Percentiles rank a stretch among this genome's conserved stretches.
These are phyloP conservation scores for Malacoctenus gilli DNA, from an alignment of 2,797 vertebrate genomes.

Conservation along the genomic window DNA sequence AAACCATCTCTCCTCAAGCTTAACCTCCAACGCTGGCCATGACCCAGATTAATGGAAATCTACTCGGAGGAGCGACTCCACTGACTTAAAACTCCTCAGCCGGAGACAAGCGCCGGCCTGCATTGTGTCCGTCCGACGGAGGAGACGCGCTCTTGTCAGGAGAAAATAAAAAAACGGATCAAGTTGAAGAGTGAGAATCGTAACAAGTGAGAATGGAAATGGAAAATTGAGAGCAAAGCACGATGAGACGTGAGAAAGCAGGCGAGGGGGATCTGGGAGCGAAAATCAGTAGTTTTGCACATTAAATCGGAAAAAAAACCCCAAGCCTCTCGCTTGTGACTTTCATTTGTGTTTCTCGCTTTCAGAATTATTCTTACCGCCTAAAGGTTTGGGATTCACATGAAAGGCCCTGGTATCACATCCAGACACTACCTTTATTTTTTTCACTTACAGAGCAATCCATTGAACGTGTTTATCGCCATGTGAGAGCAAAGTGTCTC, in stretches of 20 bases:
- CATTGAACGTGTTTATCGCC: neutral
- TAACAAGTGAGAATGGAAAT: conserved; percentile 41
- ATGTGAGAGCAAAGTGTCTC: neutral
- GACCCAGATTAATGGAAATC: too few species aligned
- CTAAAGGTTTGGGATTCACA: neutral
- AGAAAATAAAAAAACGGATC: neutral
- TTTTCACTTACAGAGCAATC: neutral
- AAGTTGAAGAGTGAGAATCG: neutral
- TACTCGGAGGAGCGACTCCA: too few species aligned
- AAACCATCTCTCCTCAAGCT: too few species aligned
- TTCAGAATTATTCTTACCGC: conserved; percentile 3
- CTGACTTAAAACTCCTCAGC: too few species aligned
- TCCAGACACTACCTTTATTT: neutral
- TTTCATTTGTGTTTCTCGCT: conserved; percentile 1
- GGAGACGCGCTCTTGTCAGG: too few species aligned
- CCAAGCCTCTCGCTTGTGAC: neutral
- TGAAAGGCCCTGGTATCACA: neutral
- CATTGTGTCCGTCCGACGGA: too few species aligned
- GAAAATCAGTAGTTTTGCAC: conserved; percentile 12
- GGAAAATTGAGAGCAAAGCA: conserved; percentile 29
- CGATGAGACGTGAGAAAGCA: conserved; percentile 17
- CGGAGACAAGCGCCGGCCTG: too few species aligned
- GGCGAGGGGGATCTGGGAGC: conserved; percentile 7
- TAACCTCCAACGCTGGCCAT: too few species aligned
- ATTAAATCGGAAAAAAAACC: neutral